phyloP scores from a whole-genome alignment of 2,888 invertebrate species.

The Thumatha senex region DNA sequence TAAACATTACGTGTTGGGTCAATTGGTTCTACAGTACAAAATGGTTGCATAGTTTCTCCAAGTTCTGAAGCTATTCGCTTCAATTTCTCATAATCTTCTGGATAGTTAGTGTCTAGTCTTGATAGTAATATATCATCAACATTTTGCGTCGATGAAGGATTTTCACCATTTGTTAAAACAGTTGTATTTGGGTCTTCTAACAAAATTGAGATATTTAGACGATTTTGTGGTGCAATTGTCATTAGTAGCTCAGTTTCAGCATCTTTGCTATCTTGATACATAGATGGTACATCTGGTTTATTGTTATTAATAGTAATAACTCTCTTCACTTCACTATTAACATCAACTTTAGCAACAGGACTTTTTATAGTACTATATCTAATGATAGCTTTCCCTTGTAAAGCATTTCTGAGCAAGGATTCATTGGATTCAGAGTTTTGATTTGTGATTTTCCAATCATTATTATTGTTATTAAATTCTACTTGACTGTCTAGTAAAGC shows the following conservation, averaged over 20 bases:
- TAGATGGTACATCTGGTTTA: slow-evolving; percentile 80
- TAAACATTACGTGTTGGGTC: slow-evolving; percentile 81
- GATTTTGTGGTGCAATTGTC: slow-evolving; percentile 67
- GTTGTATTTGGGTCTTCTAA: slow-evolving; percentile 73
- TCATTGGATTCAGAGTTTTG: slow-evolving; percentile 88
- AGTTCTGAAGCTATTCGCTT: slow-evolving; percentile 93
- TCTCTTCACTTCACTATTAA: slow-evolving; percentile 66
- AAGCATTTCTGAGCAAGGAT: slow-evolving; percentile 90
- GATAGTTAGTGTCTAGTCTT: slow-evolving; percentile 86
- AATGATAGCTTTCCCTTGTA: slow-evolving; percentile 90
- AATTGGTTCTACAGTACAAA: slow-evolving; percentile 84
- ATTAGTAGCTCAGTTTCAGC: slow-evolving; percentile 67
- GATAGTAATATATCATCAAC: slow-evolving; percentile 88
- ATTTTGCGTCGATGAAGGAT: slow-evolving; percentile 81
- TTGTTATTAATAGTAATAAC: slow-evolving; percentile 76
- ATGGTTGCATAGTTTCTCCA: slow-evolving; percentile 89
- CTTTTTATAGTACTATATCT: slow-evolving; percentile 83
- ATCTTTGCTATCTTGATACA: slow-evolving; percentile 77
- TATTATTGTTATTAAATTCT: slow-evolving; percentile 89
- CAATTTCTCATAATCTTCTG: slow-evolving; percentile 93
- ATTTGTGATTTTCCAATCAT: slow-evolving; percentile 92
- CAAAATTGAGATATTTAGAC: slow-evolving; percentile 76
- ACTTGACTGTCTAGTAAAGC: slow-evolving; percentile 76
- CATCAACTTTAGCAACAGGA: slow-evolving; percentile 70
- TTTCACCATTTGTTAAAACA: slow-evolving; percentile 74